Evolutionary conservation across 1,140 invertebrate species (phyloP).

Genomic region (Tetramorium parvispinum): DNA sequence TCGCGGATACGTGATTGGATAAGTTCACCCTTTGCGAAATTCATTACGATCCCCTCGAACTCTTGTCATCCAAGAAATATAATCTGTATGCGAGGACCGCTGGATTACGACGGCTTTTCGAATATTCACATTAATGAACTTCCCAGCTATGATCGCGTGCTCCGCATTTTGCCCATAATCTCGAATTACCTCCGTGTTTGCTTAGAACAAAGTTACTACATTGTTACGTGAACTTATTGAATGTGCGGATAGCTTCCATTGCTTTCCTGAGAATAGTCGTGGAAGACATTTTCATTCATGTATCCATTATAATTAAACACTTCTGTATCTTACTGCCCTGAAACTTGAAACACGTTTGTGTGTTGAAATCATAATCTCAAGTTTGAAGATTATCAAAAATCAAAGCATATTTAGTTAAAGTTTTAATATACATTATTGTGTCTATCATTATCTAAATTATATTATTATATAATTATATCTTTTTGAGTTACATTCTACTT

Average conservation of each 20-base stretch:
- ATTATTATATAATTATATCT: neutral
- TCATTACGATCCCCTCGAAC: neutral
- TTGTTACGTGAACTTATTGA: slow-evolving; percentile 33
- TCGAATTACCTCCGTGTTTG: slow-evolving; percentile 24
- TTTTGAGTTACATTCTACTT: neutral
- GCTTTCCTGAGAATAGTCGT: neutral
- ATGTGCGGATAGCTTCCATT: neutral
- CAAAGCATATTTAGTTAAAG: neutral
- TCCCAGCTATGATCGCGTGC: slow-evolving; percentile 7
- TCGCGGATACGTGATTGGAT: neutral
- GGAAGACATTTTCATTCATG: neutral
- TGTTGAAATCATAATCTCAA: neutral
- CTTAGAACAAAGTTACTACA: neutral
- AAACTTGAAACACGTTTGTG: neutral
- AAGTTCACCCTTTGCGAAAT: neutral
- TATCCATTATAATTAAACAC: neutral
- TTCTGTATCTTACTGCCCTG: neutral
- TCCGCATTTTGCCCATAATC: slow-evolving; percentile 26
- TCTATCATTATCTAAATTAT: neutral
- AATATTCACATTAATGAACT: slow-evolving; percentile 44
- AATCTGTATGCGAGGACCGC: neutral
- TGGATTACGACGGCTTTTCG: slow-evolving; percentile 23
- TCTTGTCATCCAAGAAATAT: slow-evolving; percentile 13
- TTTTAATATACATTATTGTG: slow-evolving; percentile 13
- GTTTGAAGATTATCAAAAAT: neutral